Base-by-base conservation (phyloP, 1,140 invertebrate species). In the Panagrolaimus sp. region DNA sequence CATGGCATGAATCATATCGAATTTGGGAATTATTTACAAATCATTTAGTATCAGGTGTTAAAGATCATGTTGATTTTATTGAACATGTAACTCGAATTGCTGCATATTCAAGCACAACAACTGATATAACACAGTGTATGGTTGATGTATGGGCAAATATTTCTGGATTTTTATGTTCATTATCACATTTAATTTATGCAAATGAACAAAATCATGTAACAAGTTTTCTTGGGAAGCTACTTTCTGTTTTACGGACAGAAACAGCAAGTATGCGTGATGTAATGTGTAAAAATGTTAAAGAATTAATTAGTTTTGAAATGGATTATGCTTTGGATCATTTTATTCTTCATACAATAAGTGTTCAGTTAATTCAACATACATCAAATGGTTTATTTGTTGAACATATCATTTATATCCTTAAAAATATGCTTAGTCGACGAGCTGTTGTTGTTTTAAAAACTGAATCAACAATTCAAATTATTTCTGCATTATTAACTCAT, bases 401-500 rank as follows among this genome's bases (percentile, higher is more conserved):
- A 80, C 94, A 98, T 81, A 92, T 92, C 0, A 96, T 98, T 77
- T 96, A 96, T 80, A 97, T 98, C 70, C 94, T 98, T 91, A 96
- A 94, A 84, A 96, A 92, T 77, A 93, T 98, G 62, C 68, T 69
- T 31, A 66, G 45, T 83, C 97, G 74, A 92, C 96, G 82, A 91
- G 88, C 80, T 90, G 90, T 80, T 27, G 57, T 65, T 11, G 70
- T 65, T 13, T 44, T 69, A 20, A 69, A 57, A 53, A 63, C 67
- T 16, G 67, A 72, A 13, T 63, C 67, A 14, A 72, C 70, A 13
- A 72, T 43, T 61, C 67, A 70, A 45, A 72, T 53, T 23, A 61
- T 70, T 20, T 48, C 46, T n/a, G 67, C 68, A 5, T 46, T 70
- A 13, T 31, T 62, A 45, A 13, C 45, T 61, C 42, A 62, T 47